Evolutionary conservation across 2,797 vertebrate species (phyloP).

Genomic region (Presbytis comata): DNA sequence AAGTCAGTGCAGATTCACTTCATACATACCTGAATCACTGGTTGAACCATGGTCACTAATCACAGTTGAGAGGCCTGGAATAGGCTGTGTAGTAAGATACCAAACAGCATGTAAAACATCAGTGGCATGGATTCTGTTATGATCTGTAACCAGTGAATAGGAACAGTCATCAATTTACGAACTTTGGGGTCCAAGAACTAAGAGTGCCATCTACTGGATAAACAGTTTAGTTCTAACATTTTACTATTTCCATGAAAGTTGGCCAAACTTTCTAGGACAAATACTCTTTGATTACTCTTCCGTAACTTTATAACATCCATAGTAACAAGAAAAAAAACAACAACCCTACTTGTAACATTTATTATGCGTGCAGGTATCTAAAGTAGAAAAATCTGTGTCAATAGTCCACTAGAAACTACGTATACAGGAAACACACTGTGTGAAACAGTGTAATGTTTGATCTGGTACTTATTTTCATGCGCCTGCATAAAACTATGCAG

Average conservation of each 20-base stretch:
- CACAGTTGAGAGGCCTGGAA: constrained; percentile 93
- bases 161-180: neutral
- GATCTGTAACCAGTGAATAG: constrained; percentile 87
- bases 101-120: constrained; percentile 99
- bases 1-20: neutral
- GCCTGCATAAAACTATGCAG: neutral
- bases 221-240: neutral
- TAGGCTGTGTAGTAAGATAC: constrained; percentile 97
- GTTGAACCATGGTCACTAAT: constrained; percentile 91
- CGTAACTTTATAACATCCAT: neutral
- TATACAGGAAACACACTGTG: neutral
- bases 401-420: neutral
- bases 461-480: neutral
- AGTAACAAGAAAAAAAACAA: neutral
- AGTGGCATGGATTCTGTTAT: constrained; percentile 98
- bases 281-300: neutral
- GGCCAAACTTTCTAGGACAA: neutral
- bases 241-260: neutral
- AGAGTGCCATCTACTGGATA: constrained; percentile 83
- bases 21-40: constrained; percentile 93
- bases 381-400: constrained; percentile 1
- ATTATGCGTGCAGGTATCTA: neutral
- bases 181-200: neutral
- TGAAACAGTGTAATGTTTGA: neutral
- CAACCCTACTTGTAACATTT: neutral